phyloP scores from a whole-genome alignment of 92 coral and sea anemone species.

The Palythoa caribaeorum region DNA sequence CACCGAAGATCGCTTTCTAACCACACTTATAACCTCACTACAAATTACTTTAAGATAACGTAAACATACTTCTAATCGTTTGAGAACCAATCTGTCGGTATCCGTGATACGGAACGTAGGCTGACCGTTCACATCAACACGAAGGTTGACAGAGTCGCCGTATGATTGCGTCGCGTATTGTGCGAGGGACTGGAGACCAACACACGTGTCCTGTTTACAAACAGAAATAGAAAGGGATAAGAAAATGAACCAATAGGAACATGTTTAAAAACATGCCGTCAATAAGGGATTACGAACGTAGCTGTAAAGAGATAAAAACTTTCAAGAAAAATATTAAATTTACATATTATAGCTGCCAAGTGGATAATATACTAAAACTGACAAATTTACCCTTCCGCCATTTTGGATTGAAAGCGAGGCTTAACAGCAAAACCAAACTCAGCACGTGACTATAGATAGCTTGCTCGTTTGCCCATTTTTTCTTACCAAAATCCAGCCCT shows the following conservation, averaged over 20 bases:
- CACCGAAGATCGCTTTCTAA: background rate
- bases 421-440: background rate
- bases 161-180: constrained; percentile 80
- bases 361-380: too few species aligned
- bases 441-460: too few species aligned
- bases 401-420: background rate
- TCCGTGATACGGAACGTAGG: constrained; percentile 73
- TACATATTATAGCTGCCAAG: too few species aligned
- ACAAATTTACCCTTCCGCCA: background rate
- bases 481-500: too few species aligned
- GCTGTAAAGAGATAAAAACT: too few species aligned
- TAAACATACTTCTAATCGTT: constrained; percentile 57
- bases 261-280: background rate
- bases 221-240: background rate
- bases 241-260: background rate
- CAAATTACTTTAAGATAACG: background rate
- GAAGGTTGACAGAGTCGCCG: constrained; percentile 54
- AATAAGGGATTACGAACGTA: too few species aligned
- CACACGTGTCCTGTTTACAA: constrained; percentile 86
- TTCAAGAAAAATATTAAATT: too few species aligned
- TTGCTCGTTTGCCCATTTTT: too few species aligned
- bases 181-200: constrained; percentile 89
- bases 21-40: background rate
- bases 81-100: constrained; percentile 80
- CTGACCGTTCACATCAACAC: constrained; percentile 55